A percentile compares a stretch with the other conserved stretches of the same genome.
Evolutionary conservation across 2,113 vertebrate species (phyloP).

Genomic region (Leptobrachium ailaonicum): DNA sequence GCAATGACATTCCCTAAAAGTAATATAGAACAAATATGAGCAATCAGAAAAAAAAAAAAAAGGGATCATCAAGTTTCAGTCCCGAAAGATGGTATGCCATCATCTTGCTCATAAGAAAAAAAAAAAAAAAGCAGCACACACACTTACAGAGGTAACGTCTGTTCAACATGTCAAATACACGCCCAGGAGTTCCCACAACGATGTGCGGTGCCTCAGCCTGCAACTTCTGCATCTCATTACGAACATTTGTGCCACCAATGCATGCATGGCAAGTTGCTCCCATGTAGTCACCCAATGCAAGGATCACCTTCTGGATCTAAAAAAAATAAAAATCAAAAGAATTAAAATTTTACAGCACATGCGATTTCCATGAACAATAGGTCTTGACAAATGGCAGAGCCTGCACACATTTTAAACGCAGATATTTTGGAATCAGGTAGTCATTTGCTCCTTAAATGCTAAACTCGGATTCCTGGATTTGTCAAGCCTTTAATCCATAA

Average conservation of each 20-base stretch:
- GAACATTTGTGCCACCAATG: constrained; percentile 85
- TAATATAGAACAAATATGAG: neutral
- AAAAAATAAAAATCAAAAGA: constrained; percentile 7
- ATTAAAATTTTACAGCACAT: neutral
- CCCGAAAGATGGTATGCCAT: constrained; percentile 76
- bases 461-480: no score
- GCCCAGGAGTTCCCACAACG: constrained; percentile 84
- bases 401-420: no score
- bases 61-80: constrained; percentile 56
- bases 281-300: constrained; percentile 88
- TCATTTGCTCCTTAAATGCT: no score
- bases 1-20: no score
- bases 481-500: no score
- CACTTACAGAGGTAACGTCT: constrained; percentile 84
- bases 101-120: constrained; percentile 55
- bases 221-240: constrained; percentile 86
- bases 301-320: constrained; percentile 85
- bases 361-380: no score
- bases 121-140: constrained; percentile 48
- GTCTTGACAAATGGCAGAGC: no score
- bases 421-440: no score
- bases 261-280: constrained; percentile 87
- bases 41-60: constrained; percentile 8
- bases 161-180: constrained; percentile 87
- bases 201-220: constrained; percentile 85